Percentiles rank a stretch among this genome's conserved stretches.
Evolutionary conservation across 2,888 invertebrate genomes (phyloP).

Genomic region (Acanthosepion pharaonis): DNA sequence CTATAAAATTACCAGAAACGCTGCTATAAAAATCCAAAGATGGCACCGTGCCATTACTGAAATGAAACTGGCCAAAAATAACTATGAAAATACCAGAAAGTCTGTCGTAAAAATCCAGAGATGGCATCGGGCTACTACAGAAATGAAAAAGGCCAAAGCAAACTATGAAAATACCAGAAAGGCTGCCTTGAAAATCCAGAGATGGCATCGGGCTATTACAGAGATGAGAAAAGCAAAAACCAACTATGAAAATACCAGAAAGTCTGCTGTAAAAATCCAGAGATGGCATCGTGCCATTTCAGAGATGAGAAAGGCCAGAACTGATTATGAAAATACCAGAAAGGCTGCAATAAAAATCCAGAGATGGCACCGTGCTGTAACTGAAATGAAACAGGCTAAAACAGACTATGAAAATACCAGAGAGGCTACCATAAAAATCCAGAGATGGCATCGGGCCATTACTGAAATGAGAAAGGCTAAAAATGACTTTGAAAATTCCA

Average conservation of each 20-base stretch:
- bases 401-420: neutral
- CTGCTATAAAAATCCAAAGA: neutral
- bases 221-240: neutral
- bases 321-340: neutral
- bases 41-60: no score
- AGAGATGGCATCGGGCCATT: no score
- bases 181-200: neutral
- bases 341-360: neutral
- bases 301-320: neutral
- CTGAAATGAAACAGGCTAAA: neutral
- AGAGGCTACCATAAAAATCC: neutral
- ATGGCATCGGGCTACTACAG: no score
- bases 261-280: neutral
- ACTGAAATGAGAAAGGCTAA: neutral
- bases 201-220: no score
- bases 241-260: neutral
- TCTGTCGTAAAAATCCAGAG: neutral
- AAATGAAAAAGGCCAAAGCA: neutral
- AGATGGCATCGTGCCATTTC: no score
- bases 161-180: neutral
- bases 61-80: neutral
- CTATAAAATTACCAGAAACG: neutral
- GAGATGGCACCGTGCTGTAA: no score
- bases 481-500: neutral
- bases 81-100: neutral